Percentiles rank a stretch among this genome's conserved stretches.
These are phyloP conservation scores for Lanistes nyassanus DNA, from an alignment of 1,140 invertebrate species.

Conservation along the genomic window DNA sequence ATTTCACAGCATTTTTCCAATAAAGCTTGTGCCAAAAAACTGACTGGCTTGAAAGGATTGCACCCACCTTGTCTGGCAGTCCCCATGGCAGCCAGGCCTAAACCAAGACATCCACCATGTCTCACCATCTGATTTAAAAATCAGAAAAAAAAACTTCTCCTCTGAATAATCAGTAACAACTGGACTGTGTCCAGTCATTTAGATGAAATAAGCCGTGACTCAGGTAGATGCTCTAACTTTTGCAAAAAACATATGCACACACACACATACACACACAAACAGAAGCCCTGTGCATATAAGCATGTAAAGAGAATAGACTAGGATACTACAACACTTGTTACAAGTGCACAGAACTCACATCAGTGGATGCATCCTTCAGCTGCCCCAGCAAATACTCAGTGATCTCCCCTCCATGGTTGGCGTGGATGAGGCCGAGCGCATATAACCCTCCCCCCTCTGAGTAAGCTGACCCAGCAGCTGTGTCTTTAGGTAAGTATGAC, in stretches of 20 bases:
- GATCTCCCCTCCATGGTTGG: constrained; percentile 97
- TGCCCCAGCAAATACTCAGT: constrained; percentile 95
- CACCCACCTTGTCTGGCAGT: constrained; percentile 78
- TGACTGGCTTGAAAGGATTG: neutral
- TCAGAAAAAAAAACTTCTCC: constrained; percentile 2
- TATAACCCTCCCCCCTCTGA: constrained; percentile 98
- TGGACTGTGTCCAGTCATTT: too few relatives aligned
- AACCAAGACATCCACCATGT: constrained; percentile 95
- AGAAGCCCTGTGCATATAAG: neutral
- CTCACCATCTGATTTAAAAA: constrained; percentile 78
- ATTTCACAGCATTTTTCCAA: neutral
- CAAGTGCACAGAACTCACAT: constrained; percentile 46
- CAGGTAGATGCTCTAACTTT: too few relatives aligned
- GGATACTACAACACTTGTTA: neutral
- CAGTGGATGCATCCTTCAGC: constrained; percentile 86
- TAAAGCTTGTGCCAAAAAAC: neutral
- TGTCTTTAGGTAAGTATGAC: constrained; percentile 95
- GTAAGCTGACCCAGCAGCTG: constrained; percentile 86
- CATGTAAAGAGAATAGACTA: neutral
- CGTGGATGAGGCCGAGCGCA: constrained; percentile 97
- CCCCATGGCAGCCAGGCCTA: constrained; percentile 97
- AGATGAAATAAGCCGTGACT: too few relatives aligned
- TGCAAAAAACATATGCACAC: neutral
- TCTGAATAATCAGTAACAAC: too few relatives aligned
- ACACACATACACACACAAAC: neutral